Base-by-base conservation (phyloP, 2,888 invertebrate genomes). In the Leptinotarsa tumamoca region DNA sequence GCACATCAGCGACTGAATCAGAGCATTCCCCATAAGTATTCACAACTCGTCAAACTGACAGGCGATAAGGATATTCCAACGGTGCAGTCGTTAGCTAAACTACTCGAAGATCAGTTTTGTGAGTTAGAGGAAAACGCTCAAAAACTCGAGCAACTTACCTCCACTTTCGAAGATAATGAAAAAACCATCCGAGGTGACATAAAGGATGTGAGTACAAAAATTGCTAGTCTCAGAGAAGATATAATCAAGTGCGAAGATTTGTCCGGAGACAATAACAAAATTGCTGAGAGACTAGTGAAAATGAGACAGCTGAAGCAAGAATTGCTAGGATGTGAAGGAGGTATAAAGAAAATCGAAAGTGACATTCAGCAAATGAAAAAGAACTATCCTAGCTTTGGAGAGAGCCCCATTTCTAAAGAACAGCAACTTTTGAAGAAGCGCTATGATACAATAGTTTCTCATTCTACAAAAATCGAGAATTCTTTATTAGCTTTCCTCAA, bases 181-280 rank as follows among this genome's bases (percentile, higher is more conserved):
- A 92, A 92, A 78, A 91, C 91, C 73, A 90, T 96, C 7, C 92
- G 94, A 80, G 91, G 92, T 67, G 92, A 92, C 33, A 92, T 96
- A 21, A 96, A 95, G 88, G 89, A 89, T 5, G 90, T 93, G 0
- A 92, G 93, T 4, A 95, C 94, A 77, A 90, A 90, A 77, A 91
- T 96, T 0, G 92, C 93, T 18, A 92, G 92, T 86, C 90, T 96
- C 23, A 92, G 96, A 21, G 96, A 96, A 85, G 93, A 94, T 61
- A 92, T 96, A n/a, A 94, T 95, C 61, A 95, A 95, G 87, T 96
- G 96, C 85, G 97, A 97, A 85, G 96, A 96, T 84, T 91, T 96
- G 89, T 95, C 95, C 4, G 97, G 98, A 0, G 95, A 95, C 81
- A 96, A 96, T 83, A 91, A 92, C 1, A 95, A 95, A 85, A 94